Conservation (phyloP, 2,888 invertebrate genomes). For the Dorcus parallelipipedus region DNA sequence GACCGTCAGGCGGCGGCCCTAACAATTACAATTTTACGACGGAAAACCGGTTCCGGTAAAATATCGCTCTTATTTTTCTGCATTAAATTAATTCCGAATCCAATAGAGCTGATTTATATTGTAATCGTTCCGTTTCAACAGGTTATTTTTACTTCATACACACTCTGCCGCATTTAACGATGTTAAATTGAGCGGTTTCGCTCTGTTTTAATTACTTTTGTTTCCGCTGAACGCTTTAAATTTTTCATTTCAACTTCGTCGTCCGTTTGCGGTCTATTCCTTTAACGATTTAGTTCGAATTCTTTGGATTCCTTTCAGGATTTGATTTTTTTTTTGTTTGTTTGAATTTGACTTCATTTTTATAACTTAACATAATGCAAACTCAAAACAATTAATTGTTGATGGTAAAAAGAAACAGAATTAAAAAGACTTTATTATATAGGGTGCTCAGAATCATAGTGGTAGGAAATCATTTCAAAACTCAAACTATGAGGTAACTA, state of each 20-base stretch:
- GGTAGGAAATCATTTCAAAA: no score
- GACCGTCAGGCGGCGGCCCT: slow-evolving; percentile 15
- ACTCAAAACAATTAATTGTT: no score
- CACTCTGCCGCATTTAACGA: neutral
- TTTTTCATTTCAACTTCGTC: neutral
- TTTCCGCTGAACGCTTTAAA: neutral
- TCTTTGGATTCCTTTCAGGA: no score
- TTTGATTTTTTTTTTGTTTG: no score
- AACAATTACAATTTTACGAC: slow-evolving; percentile 23
- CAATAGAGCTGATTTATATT: slow-evolving; percentile 7
- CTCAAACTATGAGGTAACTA: no score
- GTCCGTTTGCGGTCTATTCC: neutral
- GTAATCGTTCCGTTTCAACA: slow-evolving; percentile 9
- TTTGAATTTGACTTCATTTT: no score
- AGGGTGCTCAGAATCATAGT: no score
- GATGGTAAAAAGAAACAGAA: no score
- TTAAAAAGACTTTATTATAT: no score
- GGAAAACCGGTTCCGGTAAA: slow-evolving; percentile 12
- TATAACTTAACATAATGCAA: no score
- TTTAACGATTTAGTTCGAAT: no score
- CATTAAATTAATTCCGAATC: slow-evolving; percentile 13
- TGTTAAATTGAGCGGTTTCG: neutral
- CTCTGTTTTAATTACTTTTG: neutral
- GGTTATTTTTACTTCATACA: slow-evolving; percentile 6
- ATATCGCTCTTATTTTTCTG: slow-evolving; percentile 12